A percentile compares a stretch with the other conserved stretches of the same genome.
Conservation (phyloP, 2,113 vertebrate species). For the Hippocampus mohnikei region DNA sequence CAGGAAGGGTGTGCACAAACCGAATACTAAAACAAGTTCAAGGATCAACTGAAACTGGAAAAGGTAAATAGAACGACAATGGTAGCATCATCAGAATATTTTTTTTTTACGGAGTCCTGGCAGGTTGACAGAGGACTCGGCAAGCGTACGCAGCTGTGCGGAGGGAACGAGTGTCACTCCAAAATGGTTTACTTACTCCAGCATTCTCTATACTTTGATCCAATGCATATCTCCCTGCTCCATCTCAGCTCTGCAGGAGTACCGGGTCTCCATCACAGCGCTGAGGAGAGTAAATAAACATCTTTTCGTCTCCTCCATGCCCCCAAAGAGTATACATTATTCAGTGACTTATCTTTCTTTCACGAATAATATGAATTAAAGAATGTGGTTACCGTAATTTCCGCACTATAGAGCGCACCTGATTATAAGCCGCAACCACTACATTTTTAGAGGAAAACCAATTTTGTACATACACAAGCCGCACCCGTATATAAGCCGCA, state of each 20-base stretch:
- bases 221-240: constrained; percentile 7
- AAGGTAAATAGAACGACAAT: constrained; percentile 1
- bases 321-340: constrained; percentile 50
- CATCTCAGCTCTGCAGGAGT: constrained; percentile 26
- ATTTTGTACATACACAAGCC: too few species aligned
- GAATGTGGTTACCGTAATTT: constrained; percentile 3
- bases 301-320: constrained; percentile 19
- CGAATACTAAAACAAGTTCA: background rate
- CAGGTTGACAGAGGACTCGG: constrained; percentile 7
- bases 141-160: constrained; percentile 13
- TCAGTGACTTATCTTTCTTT: constrained; percentile 48
- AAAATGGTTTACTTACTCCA: constrained; percentile 19
- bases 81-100: background rate
- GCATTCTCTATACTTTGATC: constrained; percentile 35
- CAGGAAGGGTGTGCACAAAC: background rate
- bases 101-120: constrained; percentile 3
- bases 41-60: background rate
- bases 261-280: constrained; percentile 7
- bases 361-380: constrained; percentile 51
- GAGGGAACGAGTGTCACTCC: constrained; percentile 6
- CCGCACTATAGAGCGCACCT: too few species aligned
- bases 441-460: too few species aligned
- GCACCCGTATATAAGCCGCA: too few species aligned
- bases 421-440: too few species aligned
- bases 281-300: constrained; percentile 50